phyloP scores from a whole-genome alignment of 2,113 vertebrate genomes.

The Propithecus coquereli region DNA sequence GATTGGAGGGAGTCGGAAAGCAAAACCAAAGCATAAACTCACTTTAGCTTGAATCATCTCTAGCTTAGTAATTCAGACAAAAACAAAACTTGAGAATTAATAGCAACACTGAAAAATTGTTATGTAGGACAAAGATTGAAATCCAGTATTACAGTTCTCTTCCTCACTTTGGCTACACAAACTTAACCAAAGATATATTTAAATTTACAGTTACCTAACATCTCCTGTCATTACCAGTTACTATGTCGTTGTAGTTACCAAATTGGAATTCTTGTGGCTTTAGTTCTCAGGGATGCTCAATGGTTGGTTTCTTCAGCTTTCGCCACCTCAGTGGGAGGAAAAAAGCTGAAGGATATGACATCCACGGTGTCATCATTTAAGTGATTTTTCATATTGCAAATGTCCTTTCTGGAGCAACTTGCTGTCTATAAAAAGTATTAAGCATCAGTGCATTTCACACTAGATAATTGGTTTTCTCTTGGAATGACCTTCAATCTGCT shows the following conservation, averaged over 20 bases:
- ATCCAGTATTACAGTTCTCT: not conserved
- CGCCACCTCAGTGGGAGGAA: not conserved
- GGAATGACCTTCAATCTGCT: not conserved
- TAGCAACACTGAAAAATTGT: not conserved
- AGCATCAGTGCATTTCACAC: conserved; percentile 20
- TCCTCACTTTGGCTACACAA: not conserved
- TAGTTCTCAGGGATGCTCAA: not conserved
- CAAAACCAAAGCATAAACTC: not conserved
- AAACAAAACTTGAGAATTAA: not conserved
- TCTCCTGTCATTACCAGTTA: not conserved
- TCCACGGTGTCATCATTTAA: not conserved
- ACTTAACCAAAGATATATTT: not conserved
- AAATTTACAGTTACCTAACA: not conserved
- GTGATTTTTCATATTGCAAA: not conserved
- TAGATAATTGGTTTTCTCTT: conserved; percentile 40
- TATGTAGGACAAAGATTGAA: not conserved
- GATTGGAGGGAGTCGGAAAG: too few relatives aligned
- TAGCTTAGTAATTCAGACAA: not conserved
- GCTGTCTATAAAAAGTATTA: not conserved
- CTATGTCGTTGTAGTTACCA: not conserved
- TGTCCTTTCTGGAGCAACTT: not conserved
- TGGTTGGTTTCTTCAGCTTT: not conserved
- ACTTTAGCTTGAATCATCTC: not conserved
- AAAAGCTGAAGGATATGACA: not conserved
- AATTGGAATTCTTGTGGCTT: not conserved